Percentiles rank a stretch among this genome's conserved stretches.
phyloP scores from a whole-genome alignment of 2,888 invertebrate species.

The Apoda limacodes region DNA sequence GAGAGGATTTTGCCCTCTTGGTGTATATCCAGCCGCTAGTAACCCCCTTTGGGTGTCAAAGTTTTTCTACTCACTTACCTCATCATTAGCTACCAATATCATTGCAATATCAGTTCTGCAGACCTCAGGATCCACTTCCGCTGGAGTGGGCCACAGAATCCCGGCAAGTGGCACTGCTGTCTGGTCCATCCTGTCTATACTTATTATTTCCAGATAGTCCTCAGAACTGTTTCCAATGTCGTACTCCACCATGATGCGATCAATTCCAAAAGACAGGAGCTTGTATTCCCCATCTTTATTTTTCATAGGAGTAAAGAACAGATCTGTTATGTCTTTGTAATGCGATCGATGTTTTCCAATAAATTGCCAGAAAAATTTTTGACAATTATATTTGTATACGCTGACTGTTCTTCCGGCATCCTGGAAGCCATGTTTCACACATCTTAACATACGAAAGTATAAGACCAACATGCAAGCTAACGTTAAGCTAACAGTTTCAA shows the following conservation, averaged over 20 bases:
- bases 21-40: too few species aligned
- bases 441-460: too few species aligned
- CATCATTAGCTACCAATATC: conserved; percentile 72
- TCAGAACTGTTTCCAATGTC: conserved; percentile 56
- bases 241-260: conserved; percentile 71
- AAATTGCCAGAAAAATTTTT: conserved; percentile 53
- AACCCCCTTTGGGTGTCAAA: too few species aligned
- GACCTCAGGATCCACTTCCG: conserved; percentile 26
- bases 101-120: conserved; percentile 35
- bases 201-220: conserved; percentile 45
- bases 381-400: conserved; percentile 51
- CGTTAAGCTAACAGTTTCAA: too few species aligned
- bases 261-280: conserved; percentile 70
- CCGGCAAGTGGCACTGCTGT: conserved; percentile 68
- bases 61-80: too few species aligned
- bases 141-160: conserved; percentile 42
- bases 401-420: conserved; percentile 63
- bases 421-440: conserved; percentile 37
- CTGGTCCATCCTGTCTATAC: conserved; percentile 73
- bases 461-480: too few species aligned
- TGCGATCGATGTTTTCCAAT: conserved; percentile 74
- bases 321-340: conserved; percentile 63
- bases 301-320: conserved; percentile 64
- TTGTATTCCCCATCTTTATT: conserved; percentile 40
- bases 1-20: conserved; percentile 3